phyloP scores from a whole-genome alignment of 2,888 invertebrate species.

The Andrena camellia region DNA sequence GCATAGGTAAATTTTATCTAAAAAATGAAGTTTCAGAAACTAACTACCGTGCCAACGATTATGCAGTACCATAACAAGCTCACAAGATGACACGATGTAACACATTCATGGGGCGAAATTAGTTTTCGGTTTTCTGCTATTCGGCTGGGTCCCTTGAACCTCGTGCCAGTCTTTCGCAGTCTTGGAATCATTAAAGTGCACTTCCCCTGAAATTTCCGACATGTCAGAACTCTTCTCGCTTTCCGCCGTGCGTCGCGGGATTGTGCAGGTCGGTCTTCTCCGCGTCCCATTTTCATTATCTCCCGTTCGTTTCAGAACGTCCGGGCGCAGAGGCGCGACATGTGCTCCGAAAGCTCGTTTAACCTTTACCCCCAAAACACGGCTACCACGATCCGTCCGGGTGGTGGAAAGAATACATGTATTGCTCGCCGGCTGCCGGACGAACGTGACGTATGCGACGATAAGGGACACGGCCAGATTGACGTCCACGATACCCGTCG shows the following conservation, averaged over 20 bases:
- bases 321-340: conserved; percentile 22
- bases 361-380: conserved; percentile 25
- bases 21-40: too few species aligned
- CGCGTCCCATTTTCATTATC: conserved; percentile 67
- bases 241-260: conserved; percentile 14
- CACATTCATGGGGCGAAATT: neutral
- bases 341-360: conserved; percentile 51
- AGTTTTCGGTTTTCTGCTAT: neutral
- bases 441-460: conserved; percentile 44
- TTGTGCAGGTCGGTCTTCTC: conserved; percentile 26
- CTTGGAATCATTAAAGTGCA: conserved; percentile 29
- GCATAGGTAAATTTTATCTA: too few species aligned
- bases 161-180: neutral
- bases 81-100: too few species aligned
- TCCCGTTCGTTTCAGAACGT: conserved; percentile 59
- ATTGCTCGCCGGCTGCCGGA: conserved; percentile 33
- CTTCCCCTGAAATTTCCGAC: conserved; percentile 54
- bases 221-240: conserved; percentile 42
- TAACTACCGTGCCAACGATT: too few species aligned
- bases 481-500: conserved; percentile 49
- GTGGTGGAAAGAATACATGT: conserved; percentile 29
- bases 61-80: too few species aligned
- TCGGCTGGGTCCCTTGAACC: neutral
- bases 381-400: conserved; percentile 37
- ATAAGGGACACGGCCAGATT: conserved; percentile 58